Evolutionary conservation across 2,113 vertebrate species (phyloP).

Genomic region (Neoarius graeffei): DNA sequence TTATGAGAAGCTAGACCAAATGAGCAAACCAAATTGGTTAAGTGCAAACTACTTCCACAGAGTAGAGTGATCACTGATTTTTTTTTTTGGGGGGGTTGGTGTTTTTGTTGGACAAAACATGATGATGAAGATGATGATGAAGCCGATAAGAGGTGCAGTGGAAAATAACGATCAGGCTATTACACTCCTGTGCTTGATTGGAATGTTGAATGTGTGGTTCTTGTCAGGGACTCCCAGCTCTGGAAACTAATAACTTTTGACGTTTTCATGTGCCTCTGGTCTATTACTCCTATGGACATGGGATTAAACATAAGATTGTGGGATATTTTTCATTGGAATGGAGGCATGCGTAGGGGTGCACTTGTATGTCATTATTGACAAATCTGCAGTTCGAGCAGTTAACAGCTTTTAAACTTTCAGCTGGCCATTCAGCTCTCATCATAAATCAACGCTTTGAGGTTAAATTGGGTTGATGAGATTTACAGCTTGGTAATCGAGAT

Average conservation of each 20-base stretch:
- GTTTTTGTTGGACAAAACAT: not conserved
- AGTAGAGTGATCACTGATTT: not conserved
- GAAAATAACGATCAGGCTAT: constrained; percentile 23
- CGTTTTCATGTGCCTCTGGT: constrained; percentile 42
- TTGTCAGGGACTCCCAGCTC: constrained; percentile 24
- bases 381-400: constrained; percentile 53
- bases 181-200: constrained; percentile 26
- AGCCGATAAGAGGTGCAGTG: constrained; percentile 14
- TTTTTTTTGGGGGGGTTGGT: not conserved
- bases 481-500: constrained; percentile 59
- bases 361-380: constrained; percentile 26
- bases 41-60: not conserved
- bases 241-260: constrained; percentile 41
- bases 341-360: constrained; percentile 31
- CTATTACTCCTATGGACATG: constrained; percentile 36
- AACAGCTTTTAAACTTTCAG: constrained; percentile 48
- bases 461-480: constrained; percentile 58
- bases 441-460: constrained; percentile 58
- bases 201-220: constrained; percentile 29
- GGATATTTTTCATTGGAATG: constrained; percentile 8
- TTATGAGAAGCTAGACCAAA: not conserved
- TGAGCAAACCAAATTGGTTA: constrained; percentile 9
- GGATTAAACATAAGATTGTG: constrained; percentile 22
- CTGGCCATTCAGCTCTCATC: constrained; percentile 59
- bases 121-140: not conserved